Base-by-base conservation (phyloP, 2,113 vertebrate genomes). In the Podilymbus podiceps region DNA sequence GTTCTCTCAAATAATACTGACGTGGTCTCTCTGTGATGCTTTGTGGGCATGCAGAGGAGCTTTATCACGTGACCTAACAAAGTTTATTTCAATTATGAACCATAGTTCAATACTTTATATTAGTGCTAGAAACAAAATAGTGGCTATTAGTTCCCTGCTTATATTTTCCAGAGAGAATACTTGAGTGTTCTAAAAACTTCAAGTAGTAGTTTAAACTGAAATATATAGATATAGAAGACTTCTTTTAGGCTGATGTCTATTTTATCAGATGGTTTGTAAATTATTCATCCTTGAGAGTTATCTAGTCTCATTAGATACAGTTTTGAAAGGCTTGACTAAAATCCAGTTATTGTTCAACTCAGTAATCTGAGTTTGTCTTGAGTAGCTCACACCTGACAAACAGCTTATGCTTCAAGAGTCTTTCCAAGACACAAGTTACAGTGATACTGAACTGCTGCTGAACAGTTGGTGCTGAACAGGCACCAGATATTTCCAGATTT, bases 381-480 rank as follows among this genome's bases (percentile, higher is more conserved):
- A 97, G 90, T 83, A 96, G 78, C 94, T 97, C 95, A 96, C 59
- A 95, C 76, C 80, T 95, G 91, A 96, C 97, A 97, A 93, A 95
- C 74, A 95, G 58, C 50, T 90, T 77, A 87, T 80, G 78, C 33
- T 96, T 95, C 76, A 92, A 83, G 90, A 89, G 27, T 89, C 83
- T 96, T 82, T 97, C 93, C 92, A 95, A 95, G 90, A 95, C 31
- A 90, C 30, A 71, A 62, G 13, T 78, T 96, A 90, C 55, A 74
- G 23, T 76, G 50, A 86, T 78, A 76, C 28, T 59, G 87, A 96
- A 68, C 40, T 66, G 53, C 40, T 86, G n/a, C 50, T 95, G 50
- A 88, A 88, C 46, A 92, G 31, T 60, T 89, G 77, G 44, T 80
- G 49, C 78, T 73, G 52, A 94, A 93, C 8, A 18, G 69, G 63